Percentiles rank a stretch among this genome's conserved stretches.
Conservation (phyloP, 2,888 invertebrate species). For the Sipha maydis region DNA sequence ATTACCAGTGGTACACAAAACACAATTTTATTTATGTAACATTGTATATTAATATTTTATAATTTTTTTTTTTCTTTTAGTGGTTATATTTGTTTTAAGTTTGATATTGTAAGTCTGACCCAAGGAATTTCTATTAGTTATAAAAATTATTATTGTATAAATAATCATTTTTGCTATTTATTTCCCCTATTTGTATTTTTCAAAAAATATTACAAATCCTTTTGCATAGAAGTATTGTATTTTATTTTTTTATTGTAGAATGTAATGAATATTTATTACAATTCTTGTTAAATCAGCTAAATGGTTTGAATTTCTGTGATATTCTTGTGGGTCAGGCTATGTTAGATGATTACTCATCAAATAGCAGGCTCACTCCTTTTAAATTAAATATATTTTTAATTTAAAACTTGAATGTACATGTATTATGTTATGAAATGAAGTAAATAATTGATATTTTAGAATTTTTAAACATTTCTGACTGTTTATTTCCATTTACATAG, state of each 20-base stretch:
- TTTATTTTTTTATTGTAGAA: slow-evolving; percentile 42
- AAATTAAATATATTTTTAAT: slow-evolving; percentile 43
- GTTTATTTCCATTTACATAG: slow-evolving; percentile 57
- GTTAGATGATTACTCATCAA: slow-evolving; percentile 36
- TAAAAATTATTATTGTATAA: slow-evolving; percentile 12
- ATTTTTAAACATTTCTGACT: slow-evolving; percentile 16
- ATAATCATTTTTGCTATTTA: neutral
- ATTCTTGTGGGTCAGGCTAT: slow-evolving; percentile 65
- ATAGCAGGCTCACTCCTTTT: slow-evolving; percentile 65
- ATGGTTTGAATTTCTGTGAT: slow-evolving; percentile 64
- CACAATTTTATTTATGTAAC: slow-evolving; percentile 1
- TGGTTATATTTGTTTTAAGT: slow-evolving; percentile 44
- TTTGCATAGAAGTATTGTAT: slow-evolving; percentile 26
- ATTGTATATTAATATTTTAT: slow-evolving; percentile 10
- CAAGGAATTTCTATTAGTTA: slow-evolving; percentile 52
- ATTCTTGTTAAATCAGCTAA: slow-evolving; percentile 19
- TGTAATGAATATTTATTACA: slow-evolving; percentile 19
- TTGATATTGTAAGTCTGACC: slow-evolving; percentile 51
- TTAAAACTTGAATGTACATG: slow-evolving; percentile 35
- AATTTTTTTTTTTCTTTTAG: slow-evolving; percentile 30
- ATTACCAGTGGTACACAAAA: slow-evolving; percentile 26
- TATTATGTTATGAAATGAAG: slow-evolving; percentile 34
- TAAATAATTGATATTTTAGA: slow-evolving; percentile 23
- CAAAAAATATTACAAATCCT: neutral
- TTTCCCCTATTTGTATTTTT: slow-evolving; percentile 21